Evolutionary conservation across 1,140 invertebrate genomes (phyloP).

Genomic region (Neodiprion lecontei): DNA sequence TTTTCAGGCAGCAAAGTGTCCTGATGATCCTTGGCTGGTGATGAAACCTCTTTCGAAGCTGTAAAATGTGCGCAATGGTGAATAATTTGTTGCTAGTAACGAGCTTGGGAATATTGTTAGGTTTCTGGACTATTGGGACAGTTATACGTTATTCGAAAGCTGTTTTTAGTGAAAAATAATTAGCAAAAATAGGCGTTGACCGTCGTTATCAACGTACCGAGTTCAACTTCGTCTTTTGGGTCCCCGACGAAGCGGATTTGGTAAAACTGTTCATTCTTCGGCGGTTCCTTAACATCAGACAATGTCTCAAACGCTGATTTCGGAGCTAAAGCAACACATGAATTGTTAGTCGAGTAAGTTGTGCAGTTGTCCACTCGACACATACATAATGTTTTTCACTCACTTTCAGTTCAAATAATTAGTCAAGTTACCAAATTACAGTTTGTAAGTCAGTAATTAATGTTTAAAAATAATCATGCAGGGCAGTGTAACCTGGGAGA

Average conservation of each 20-base stretch:
- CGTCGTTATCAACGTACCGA: conserved; percentile 46
- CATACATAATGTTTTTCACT: too few relatives aligned
- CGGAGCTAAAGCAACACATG: conserved; percentile 43
- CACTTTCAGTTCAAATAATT: too few relatives aligned
- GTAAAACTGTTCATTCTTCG: conserved; percentile 40
- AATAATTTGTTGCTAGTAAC: not conserved
- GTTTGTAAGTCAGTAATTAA: too few relatives aligned
- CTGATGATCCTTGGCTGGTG: conserved; percentile 30
- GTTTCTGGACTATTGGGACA: not conserved
- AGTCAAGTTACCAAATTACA: too few relatives aligned
- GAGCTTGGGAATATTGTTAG: too few relatives aligned
- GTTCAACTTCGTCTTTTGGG: conserved; percentile 46
- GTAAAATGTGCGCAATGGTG: not conserved
- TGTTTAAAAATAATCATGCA: too few relatives aligned
- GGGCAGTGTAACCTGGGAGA: too few relatives aligned
- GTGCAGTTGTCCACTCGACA: not conserved
- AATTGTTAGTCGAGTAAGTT: not conserved
- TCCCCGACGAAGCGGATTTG: conserved; percentile 55
- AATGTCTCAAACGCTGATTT: conserved; percentile 52
- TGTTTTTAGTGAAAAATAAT: conserved; percentile 4
- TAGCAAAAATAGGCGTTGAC: not conserved
- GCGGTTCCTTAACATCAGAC: conserved; percentile 39
- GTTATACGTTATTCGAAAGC: conserved; percentile 12
- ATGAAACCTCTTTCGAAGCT: conserved; percentile 44
- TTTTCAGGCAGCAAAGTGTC: conserved; percentile 49